Percentiles rank a stretch among this genome's conserved stretches.
phyloP scores from a whole-genome alignment of 2,113 vertebrate species.

The Gavialis gangeticus region DNA sequence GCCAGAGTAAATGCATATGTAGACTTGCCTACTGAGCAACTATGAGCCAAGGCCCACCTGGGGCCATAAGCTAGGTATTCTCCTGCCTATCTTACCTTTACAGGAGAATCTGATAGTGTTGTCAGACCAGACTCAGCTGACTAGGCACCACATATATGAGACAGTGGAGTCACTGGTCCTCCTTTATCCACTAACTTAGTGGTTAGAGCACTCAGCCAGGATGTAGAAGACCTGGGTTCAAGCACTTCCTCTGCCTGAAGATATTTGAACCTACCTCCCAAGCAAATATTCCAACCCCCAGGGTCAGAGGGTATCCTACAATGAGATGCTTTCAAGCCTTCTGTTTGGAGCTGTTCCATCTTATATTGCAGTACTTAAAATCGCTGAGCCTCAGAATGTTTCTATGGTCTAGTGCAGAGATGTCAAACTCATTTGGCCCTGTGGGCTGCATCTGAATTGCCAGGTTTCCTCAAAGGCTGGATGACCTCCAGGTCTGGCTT shows the following conservation, averaged over 20 bases:
- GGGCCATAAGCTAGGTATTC: not conserved
- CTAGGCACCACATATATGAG: rapidly evolving
- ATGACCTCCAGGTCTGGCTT: too few relatives aligned
- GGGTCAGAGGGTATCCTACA: not conserved
- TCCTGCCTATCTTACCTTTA: rapidly evolving
- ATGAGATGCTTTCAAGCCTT: rapidly evolving
- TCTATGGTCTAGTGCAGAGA: too few relatives aligned
- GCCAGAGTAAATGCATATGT: too few relatives aligned
- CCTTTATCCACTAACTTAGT: not conserved
- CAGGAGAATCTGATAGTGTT: too few relatives aligned
- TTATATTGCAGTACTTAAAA: not conserved
- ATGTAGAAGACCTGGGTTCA: not conserved
- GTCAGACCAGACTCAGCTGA: rapidly evolving
- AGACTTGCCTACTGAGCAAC: not conserved
- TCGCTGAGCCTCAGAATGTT: not conserved
- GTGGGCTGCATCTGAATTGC: too few relatives aligned
- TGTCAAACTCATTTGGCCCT: too few relatives aligned
- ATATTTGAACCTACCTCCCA: not conserved
- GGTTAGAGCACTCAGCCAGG: not conserved
- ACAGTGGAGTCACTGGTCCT: not conserved
- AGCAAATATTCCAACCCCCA: not conserved
- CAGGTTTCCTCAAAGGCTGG: too few relatives aligned
- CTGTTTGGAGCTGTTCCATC: not conserved
- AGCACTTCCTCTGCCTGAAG: not conserved
- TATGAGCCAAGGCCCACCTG: not conserved